Percentiles rank a stretch among this genome's conserved stretches.
These are phyloP conservation scores for Hapalemur alaotrensis DNA, from an alignment of 2,797 vertebrate species.

Conservation along the genomic window DNA sequence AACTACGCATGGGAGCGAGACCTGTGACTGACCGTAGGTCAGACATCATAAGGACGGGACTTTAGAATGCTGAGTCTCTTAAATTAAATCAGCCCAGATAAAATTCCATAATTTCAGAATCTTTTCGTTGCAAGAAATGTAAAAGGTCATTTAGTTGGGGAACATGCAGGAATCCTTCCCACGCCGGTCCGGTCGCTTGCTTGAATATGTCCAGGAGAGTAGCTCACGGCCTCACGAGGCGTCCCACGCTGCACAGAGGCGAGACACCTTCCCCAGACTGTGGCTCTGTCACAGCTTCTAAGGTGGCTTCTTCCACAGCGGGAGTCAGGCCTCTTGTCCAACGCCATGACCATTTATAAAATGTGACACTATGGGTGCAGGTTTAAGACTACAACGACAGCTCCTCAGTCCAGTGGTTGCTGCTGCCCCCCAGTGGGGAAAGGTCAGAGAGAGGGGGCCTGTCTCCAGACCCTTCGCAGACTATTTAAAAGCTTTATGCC, in stretches of 20 bases:
- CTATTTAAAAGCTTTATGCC: background rate
- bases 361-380: background rate
- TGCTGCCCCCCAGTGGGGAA: background rate
- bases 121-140: background rate
- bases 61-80: background rate
- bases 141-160: background rate
- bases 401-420: background rate
- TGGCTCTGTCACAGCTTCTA: background rate
- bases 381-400: background rate
- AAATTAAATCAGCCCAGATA: background rate
- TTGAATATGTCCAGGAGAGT: background rate
- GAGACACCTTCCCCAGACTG: background rate
- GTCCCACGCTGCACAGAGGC: background rate
- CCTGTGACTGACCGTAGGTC: background rate
- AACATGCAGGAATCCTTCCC: background rate
- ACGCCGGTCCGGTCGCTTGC: no score
- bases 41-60: background rate
- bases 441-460: background rate
- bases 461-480: background rate
- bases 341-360: background rate
- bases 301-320: background rate
- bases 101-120: no score
- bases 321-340: background rate
- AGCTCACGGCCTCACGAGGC: background rate
- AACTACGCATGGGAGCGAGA: background rate